Evolutionary conservation across 2,113 vertebrate species (phyloP), one percentile per base, ranked within the genome.

Genomic region (Eulemur rufifrons): DNA sequence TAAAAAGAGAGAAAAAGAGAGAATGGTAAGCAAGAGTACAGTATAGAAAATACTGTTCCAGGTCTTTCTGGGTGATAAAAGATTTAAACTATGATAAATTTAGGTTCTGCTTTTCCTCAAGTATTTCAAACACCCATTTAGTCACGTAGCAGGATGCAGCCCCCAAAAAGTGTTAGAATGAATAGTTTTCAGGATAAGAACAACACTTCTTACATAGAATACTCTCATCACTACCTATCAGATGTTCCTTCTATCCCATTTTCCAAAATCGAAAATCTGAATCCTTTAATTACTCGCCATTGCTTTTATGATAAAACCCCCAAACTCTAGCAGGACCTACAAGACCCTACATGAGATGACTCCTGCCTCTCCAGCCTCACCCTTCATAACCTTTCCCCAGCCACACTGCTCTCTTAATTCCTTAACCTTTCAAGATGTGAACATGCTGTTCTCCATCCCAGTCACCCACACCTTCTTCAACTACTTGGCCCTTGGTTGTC

Each of bases 1-100:
- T 10, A 76, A 94, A 80, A 97, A 96, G 88, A 97, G 91, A 97
- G 94, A 76, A 94, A 80, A 97, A 96, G 88, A 97, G 91, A 97
- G 94, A 96, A 97, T 73, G 0, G 14, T 95, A 77, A 91, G 91
- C 85, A 96, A 88, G 29, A 84, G 42, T 81, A 8, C 11, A 45
- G n/a, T n/a, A 76, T 23, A 50, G 73, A 84, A 97, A 94, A 71
- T 23, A 92, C 34, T 25, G 29, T n/a, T 64, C 25, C 20, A 29
- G 52, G 9, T 56, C 64, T 85, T 91, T 61, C 20, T 76, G 21
- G 18, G n/a, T 91, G 52, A 69, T 34, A 74, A 93, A 82, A 54
- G 21, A 94, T 50, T 37, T 84, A 39, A 54, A 83, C n/a, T 52
- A 13, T n/a, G 61, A 93, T 84, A 82, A 92, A 86, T 39, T 80